Evolutionary conservation across 2,113 vertebrate species (phyloP), one percentile per base, ranked within the genome.

Genomic region (Bagarius yarrelli): DNA sequence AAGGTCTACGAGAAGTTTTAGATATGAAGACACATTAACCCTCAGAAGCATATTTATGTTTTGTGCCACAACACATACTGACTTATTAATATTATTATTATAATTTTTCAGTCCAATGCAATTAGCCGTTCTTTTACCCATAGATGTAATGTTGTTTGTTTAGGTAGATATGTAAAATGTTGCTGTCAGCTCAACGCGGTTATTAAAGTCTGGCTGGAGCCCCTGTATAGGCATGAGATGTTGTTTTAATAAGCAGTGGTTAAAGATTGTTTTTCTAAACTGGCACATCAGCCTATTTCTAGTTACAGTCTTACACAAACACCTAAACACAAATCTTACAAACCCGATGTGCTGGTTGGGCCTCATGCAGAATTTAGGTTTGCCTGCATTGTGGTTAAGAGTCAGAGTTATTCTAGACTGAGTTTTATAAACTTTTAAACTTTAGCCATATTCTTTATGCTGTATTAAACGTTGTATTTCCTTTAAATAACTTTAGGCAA

Each of bases 391-490:
- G 53, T 50, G 56, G 53, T 47, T 67, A 79, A 56, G 9, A 19
- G 40, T 36, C 61, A 32, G 57, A 82, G 16, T 57, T 47, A 76
- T 32, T 34, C 63, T 50, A 50, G 53, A 59, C 16, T 47, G 40
- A 82, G 11, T 9, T 15, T 40, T n/a, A 44, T 40, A 40, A 40
- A 40, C 36, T 40, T 40, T 40, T 40, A 40, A 40, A 40, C 44
- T 11, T 47, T 47, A 4, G 14, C 30, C 21, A 52, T 61, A 25
- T 67, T 79, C 16, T 32, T n/a, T 3, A 8, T 67, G 36, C 19
- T 50, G 21, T 79, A 18, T 78, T 66, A 36, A 40, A 81, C 60
- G 72, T 82, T 78, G 76, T 76, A 79, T 76, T 86, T 89, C 64
- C 11, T 77, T 21, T 78, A 72, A 85, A 86, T 80, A 75, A 56